Evolutionary conservation across 2,797 vertebrate genomes (phyloP).

Genomic region (Orestias chungarensis): DNA sequence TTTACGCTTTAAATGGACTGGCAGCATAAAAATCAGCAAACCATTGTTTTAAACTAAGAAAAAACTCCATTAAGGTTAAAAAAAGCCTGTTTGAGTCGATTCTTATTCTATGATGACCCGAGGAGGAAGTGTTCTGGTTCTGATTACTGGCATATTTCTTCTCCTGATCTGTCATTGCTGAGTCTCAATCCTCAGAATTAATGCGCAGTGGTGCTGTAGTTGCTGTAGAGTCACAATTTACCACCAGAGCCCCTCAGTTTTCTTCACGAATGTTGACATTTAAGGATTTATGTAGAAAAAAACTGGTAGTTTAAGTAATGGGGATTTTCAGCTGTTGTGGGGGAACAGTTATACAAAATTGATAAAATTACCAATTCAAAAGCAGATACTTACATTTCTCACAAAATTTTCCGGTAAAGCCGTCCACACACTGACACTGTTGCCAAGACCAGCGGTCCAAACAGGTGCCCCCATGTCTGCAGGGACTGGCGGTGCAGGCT

Average conservation of each 20-base stretch:
- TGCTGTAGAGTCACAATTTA: slow-evolving; percentile 16
- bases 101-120: background rate
- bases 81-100: background rate
- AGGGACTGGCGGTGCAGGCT: slow-evolving; percentile 86
- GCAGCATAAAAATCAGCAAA: background rate
- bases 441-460: slow-evolving; percentile 97
- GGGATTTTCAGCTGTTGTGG: slow-evolving; percentile 48
- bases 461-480: slow-evolving; percentile 92
- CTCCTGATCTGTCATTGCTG: slow-evolving; percentile 5
- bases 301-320: background rate
- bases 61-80: background rate
- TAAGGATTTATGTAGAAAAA: slow-evolving; percentile 33
- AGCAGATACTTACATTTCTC: slow-evolving; percentile 89
- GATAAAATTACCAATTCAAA: slow-evolving; percentile 38
- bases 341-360: slow-evolving; percentile 51
- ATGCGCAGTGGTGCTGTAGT: slow-evolving; percentile 23
- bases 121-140: slow-evolving; percentile 10
- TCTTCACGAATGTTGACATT: slow-evolving; percentile 21
- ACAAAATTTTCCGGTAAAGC: slow-evolving; percentile 92
- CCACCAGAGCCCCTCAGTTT: slow-evolving; percentile 15
- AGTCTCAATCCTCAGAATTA: slow-evolving; percentile 24
- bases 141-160: slow-evolving; percentile 8
- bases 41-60: background rate
- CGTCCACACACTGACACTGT: slow-evolving; percentile 91
- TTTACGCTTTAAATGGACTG: background rate